A percentile compares a stretch with the other conserved stretches of the same genome.
phyloP scores from a whole-genome alignment of 1,140 invertebrate species.

The Drosophila repletoides region DNA sequence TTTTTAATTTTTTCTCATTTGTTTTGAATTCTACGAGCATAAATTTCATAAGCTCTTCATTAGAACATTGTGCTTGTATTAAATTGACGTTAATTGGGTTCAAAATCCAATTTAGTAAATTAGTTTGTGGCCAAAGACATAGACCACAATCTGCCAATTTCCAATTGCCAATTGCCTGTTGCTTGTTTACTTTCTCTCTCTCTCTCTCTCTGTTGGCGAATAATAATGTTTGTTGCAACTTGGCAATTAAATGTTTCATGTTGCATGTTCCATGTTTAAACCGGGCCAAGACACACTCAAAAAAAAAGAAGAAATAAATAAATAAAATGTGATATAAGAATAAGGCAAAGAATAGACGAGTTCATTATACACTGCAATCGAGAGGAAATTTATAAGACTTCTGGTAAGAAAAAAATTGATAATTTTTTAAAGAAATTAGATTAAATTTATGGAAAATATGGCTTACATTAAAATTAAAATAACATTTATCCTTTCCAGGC shows the following conservation, averaged over 20 bases:
- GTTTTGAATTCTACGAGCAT: background rate
- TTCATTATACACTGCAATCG: background rate
- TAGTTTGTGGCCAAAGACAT: constrained; percentile 36
- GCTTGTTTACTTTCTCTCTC: background rate
- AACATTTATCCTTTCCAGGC: too few relatives aligned
- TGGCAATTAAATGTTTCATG: constrained; percentile 60
- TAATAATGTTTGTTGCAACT: constrained; percentile 42
- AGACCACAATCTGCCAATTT: constrained; percentile 14
- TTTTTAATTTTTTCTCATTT: constrained; percentile 26
- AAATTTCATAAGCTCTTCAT: background rate
- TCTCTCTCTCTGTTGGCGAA: background rate
- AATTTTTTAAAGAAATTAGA: too few relatives aligned
- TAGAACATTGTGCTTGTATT: constrained; percentile 7
- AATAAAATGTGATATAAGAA: too few relatives aligned
- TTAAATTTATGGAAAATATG: too few relatives aligned
- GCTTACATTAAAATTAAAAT: too few relatives aligned
- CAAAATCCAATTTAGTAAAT: constrained; percentile 46
- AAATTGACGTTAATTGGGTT: constrained; percentile 36
- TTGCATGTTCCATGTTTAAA: too few relatives aligned
- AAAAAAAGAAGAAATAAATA: constrained; percentile 44
- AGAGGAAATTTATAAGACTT: too few relatives aligned
- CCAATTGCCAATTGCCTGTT: background rate
- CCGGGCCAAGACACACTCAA: too few relatives aligned
- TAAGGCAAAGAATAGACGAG: background rate
- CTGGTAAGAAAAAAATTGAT: too few relatives aligned